These are phyloP conservation scores for Iphiclides podalirius DNA, from an alignment of 2,888 invertebrate species.

Conservation along the genomic window DNA sequence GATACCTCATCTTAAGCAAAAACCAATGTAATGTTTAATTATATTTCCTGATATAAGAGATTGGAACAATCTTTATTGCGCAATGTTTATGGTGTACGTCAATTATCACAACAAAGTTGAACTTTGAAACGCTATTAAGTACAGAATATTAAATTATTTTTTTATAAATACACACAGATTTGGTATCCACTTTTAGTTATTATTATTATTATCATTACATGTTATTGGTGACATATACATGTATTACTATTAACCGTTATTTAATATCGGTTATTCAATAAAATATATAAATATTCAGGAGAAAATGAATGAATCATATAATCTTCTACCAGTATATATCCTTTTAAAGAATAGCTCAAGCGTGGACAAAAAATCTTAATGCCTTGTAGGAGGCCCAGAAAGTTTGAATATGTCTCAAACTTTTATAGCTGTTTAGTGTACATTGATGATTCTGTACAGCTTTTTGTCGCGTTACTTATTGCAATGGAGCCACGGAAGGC, in stretches of 20 bases:
- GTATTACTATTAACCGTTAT: background rate
- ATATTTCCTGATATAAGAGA: too few species aligned
- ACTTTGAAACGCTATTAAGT: background rate
- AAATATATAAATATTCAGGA: background rate
- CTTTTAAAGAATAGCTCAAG: slow-evolving; percentile 44
- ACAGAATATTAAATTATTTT: too few species aligned
- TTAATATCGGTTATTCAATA: background rate
- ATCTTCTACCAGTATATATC: slow-evolving; percentile 41
- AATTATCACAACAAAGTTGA: background rate
- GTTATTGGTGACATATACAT: too few species aligned
- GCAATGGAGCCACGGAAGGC: background rate
- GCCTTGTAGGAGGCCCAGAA: slow-evolving; percentile 41
- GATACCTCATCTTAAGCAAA: too few species aligned
- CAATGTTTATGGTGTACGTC: background rate
- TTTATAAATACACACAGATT: too few species aligned
- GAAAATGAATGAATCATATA: slow-evolving; percentile 53
- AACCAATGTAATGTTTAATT: too few species aligned
- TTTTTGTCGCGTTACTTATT: background rate
- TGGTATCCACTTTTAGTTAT: too few species aligned
- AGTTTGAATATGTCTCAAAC: slow-evolving; percentile 24
- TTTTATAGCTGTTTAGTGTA: slow-evolving; percentile 19
- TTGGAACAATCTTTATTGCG: background rate
- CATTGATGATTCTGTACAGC: slow-evolving; percentile 24
- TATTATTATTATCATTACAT: too few species aligned
- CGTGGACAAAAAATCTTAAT: slow-evolving; percentile 51